Base-by-base conservation (phyloP, 2,888 invertebrate species). In the Eurytoma adleriae region DNA sequence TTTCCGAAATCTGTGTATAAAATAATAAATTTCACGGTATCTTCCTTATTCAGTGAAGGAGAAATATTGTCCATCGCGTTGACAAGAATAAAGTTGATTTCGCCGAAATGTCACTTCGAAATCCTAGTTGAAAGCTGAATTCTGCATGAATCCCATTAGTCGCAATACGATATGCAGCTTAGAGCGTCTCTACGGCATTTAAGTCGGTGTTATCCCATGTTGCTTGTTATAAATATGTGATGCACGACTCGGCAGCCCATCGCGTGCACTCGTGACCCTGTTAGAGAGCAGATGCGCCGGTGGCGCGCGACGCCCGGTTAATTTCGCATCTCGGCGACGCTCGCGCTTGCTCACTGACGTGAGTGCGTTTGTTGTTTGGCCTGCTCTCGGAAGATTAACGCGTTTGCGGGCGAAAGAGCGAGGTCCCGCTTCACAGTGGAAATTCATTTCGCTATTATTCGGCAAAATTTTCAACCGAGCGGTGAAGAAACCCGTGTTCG, bases 301-400 rank as follows among this genome's bases (percentile, higher is more conserved):
- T 0, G 14, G n/a, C 24, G 30, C 27, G 56, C 3, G 10, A 20
- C 16, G 48, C 30, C 52, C 48, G 64, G 77, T 77, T 77, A 77
- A 77, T 77, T 77, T 70, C 70, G 68, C 77, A 50, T 78, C 66
- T 56, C 50, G 12, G 48, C 40, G 61, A 16, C 27, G 27, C 14
- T 30, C 27, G 24, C 24, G 64, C 64, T 12, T 59, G 68, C 10
- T 66, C 56, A 40, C 66, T 52, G 52, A 50, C 57, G 30, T n/a
- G 62, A 30, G 52, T 79, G 69, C 62, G 62, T 56, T 57, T 30
- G 70, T 64, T 77, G 64, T 70, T 40, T 18, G 24, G 48, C 14
- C 7, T 24, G 52, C 50, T 27, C 48, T 12, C 0, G 40, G 64
- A 57, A 64, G 57, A 77, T 77, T 77, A 70, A 77, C 57, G 77